Evolutionary conservation across 2,888 invertebrate species (phyloP).

Genomic region (Syrphus vitripennis): DNA sequence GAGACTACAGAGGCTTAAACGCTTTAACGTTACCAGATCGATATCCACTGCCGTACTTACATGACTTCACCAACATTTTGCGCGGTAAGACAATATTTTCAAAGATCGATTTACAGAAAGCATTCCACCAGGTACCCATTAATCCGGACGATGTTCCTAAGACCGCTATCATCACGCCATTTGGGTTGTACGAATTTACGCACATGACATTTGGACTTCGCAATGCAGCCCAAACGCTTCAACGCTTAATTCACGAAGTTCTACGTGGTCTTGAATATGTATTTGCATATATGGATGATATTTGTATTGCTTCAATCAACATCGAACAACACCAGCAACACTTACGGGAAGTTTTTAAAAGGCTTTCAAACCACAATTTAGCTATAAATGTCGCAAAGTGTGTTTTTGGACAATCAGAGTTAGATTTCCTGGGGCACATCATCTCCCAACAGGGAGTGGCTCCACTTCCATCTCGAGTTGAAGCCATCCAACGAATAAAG

Average conservation of each 20-base stretch:
- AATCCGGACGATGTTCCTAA: background rate
- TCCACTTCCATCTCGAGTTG: constrained; percentile 11
- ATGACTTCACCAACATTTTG: background rate
- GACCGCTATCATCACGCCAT: constrained; percentile 21
- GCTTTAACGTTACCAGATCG: background rate
- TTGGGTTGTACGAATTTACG: constrained; percentile 6
- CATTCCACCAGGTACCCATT: background rate
- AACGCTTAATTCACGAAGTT: constrained; percentile 13
- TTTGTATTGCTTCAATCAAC: background rate
- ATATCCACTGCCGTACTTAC: background rate
- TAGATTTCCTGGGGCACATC: constrained; percentile 2
- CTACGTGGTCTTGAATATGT: background rate
- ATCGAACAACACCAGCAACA: background rate
- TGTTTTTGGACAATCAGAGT: background rate
- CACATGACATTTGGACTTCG: background rate
- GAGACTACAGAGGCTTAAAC: background rate
- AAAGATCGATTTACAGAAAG: background rate
- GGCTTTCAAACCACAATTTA: background rate
- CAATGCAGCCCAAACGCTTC: constrained; percentile 20
- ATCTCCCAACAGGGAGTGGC: background rate
- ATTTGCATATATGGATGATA: constrained; percentile 22
- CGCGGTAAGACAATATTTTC: background rate
- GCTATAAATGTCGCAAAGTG: background rate
- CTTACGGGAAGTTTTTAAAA: background rate
- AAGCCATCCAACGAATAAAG: background rate